Evolutionary conservation across 2,888 invertebrate genomes (phyloP).

Genomic region (Eledone cirrhosa): DNA sequence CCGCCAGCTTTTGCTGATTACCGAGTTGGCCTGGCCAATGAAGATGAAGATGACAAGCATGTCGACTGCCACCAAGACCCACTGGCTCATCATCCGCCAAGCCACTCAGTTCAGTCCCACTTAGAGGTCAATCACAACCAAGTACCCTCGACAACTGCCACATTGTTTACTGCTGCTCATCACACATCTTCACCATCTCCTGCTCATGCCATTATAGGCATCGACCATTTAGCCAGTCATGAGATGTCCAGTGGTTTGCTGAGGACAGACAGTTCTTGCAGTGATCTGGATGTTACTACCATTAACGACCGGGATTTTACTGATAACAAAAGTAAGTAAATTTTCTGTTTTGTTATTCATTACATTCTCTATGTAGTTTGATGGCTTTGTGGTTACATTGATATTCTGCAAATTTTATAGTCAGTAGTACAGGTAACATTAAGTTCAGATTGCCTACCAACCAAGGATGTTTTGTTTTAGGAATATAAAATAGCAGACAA

Average conservation of each 20-base stretch:
- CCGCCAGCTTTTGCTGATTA: constrained; percentile 16
- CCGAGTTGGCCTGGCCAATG: constrained; percentile 5
- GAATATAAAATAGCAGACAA: no score
- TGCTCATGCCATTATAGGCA: constrained; percentile 19
- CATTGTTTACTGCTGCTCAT: neutral
- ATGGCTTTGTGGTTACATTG: no score
- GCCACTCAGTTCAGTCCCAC: neutral
- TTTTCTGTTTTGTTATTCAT: no score
- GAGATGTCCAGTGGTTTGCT: constrained; percentile 14
- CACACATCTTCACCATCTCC: constrained; percentile 15
- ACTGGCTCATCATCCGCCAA: neutral
- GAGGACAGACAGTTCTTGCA: constrained; percentile 1
- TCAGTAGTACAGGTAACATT: no score
- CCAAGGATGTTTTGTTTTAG: no score
- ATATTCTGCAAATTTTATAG: no score
- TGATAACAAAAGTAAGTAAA: constrained; percentile 11
- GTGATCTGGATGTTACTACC: constrained; percentile 17
- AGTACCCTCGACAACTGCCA: neutral
- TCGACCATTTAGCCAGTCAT: constrained; percentile 15
- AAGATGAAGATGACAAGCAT: neutral
- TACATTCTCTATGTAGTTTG: no score
- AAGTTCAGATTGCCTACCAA: no score
- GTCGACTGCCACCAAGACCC: neutral
- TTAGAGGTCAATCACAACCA: neutral
- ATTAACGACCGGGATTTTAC: constrained; percentile 17